Base-by-base conservation (phyloP, 2,888 invertebrate species). In the Phalangium opilio region DNA sequence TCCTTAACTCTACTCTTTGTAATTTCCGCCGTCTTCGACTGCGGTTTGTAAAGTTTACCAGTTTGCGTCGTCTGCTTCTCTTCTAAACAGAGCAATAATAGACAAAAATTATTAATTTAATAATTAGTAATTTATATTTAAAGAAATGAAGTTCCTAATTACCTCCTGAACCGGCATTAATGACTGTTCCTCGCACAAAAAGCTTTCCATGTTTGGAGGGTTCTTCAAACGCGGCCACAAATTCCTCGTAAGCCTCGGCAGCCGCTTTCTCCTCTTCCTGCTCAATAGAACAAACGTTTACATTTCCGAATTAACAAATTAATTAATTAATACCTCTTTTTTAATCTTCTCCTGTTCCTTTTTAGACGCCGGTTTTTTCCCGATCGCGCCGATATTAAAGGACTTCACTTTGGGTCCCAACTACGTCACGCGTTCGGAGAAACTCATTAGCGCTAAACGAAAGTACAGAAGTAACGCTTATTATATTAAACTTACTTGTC, bases 101-200 rank as follows among this genome's bases (percentile, higher is more conserved):
- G n/a, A n/a, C n/a, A n/a, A n/a, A 38, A 17, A 17, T 38, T 38
- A 17, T 14, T 4, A 8, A 12, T 38, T 38, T 17, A 10, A 12
- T 12, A 45, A 53, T 40, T 34, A 41, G 3, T 11, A 47, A 36
- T 3, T 34, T 34, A 34, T 18, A 17, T 15, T 2, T 27, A 8
- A 27, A 27, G 4, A 7, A 7, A 27, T 27, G 5, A 27, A 27
- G 27, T n/a, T n/a, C n/a, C n/a, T n/a, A n/a, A n/a, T 7, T 71
- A 84, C 86, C 83, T 72, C 87, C 75, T 53, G 85, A 83, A 20
- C 89, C 89, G 43, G 90, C 87, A 77, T 93, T 90, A 61, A 95
- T 95, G 1, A 91, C 87, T 45, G 91, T 95, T 48, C 95, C 96
- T 69, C 95, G 90, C 5, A 98, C 85, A 90, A 98, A 98, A 39